Percentiles rank a stretch among this genome's conserved stretches.
Conservation (phyloP, 2,113 vertebrate genomes). For the Pithys albifrons region DNA sequence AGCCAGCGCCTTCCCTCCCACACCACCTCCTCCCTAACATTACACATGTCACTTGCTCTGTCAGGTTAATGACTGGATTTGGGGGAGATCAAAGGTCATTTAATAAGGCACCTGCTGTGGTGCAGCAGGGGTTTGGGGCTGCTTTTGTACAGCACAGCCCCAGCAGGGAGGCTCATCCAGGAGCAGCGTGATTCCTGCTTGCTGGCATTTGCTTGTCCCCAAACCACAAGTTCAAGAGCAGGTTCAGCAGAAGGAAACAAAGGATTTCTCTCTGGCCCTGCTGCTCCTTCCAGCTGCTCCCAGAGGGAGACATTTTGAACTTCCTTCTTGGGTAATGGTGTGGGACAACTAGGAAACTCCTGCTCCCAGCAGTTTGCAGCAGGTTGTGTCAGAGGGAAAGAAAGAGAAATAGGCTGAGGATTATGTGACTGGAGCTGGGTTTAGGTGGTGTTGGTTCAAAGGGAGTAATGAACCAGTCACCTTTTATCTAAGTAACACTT, state of each 20-base stretch:
- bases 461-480: not conserved
- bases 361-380: not conserved
- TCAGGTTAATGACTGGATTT: not conserved
- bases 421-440: not conserved
- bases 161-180: slow-evolving; percentile 9
- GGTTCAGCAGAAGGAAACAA: slow-evolving; percentile 6
- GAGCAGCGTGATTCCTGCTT: not conserved
- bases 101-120: not conserved
- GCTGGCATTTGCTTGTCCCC: slow-evolving; percentile 19
- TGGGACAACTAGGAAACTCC: not conserved
- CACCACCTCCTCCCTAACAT: not conserved
- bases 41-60: not conserved
- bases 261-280: slow-evolving; percentile 12
- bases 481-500: not conserved
- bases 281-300: not conserved
- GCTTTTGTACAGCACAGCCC: not conserved
- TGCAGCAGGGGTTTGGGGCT: not conserved
- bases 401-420: not conserved
- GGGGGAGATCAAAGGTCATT: slow-evolving; percentile 5
- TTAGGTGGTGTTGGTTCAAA: not conserved
- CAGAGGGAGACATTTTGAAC: not conserved
- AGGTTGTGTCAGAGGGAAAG: not conserved
- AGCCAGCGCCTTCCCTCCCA: not conserved
- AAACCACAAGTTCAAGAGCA: not conserved
- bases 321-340: not conserved